Base-by-base conservation (phyloP, 2,888 invertebrate species). In the Limenitis camilla region DNA sequence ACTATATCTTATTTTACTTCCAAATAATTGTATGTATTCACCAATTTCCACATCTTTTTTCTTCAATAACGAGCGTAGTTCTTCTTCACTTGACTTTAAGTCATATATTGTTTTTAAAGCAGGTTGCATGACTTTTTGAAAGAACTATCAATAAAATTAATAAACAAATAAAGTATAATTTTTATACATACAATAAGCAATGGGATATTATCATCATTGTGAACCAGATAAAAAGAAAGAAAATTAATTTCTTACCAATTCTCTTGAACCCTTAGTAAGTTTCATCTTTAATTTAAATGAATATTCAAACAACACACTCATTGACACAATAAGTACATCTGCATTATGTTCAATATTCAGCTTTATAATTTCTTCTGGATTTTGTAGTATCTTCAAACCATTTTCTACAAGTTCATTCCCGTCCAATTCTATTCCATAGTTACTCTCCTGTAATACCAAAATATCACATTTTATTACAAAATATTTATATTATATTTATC, bases 11-110 rank as follows among this genome's bases (percentile, higher is more conserved):
- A 88, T 81, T 58, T 77, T 71, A 38, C 81, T 86, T 52, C 83
- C 85, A 67, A 88, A 84, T 55, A 78, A 68, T 64, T 84, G 19
- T 19, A 19, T 85, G 62, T 89, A 90, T 61, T 89, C 87, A 45
- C 81, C 75, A 52, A 91, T 86, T 71, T 90, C 90, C 51, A 72
- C 76, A 65, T 91, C 90, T 66, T 91, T 91, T 52, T 81, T 83
- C 41, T 73, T 69, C 31, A 91, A 58, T 31, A 86, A 61, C 33
- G 68, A 62, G 51, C 81, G 71, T 11, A 90, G 64, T 52, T 80
- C 74, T 42, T 63, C 62, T 61, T 90, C 78, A 61, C 88, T 86
- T 28, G 69, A 64, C 52, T 79, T 81, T 44, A 90, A 76, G 59
- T 88, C 81, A 54, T 78, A 68, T 11, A 90, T 65, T 9, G 80